These are phyloP conservation scores for Pogoniulus pusillus DNA, from an alignment of 2,797 vertebrate genomes.

Conservation along the genomic window DNA sequence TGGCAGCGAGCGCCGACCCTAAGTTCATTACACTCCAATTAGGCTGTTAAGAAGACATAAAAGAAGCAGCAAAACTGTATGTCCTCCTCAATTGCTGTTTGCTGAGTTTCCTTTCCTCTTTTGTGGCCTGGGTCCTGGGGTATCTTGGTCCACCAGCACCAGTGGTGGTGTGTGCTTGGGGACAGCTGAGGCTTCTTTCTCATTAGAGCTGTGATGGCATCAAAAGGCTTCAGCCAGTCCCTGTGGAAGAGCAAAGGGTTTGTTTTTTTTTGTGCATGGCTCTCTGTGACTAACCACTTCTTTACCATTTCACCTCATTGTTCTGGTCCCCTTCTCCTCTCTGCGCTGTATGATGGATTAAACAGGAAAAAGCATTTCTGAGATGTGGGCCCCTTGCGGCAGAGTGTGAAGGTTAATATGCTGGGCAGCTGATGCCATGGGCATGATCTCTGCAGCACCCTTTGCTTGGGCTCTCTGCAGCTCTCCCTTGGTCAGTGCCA, in stretches of 20 bases:
- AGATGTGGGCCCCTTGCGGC: neutral
- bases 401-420: neutral
- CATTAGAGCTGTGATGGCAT: neutral
- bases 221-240: neutral
- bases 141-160: neutral
- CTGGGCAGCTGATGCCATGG: neutral
- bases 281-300: neutral
- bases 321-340: neutral
- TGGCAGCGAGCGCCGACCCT: slow-evolving; percentile 21
- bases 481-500: neutral
- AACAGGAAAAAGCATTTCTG: neutral
- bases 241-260: neutral
- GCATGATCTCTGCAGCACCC: too few species aligned
- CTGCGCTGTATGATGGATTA: neutral
- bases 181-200: slow-evolving; percentile 21
- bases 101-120: slow-evolving; percentile 53
- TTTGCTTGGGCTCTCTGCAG: neutral
- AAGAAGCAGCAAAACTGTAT: slow-evolving; percentile 56
- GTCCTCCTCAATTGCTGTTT: slow-evolving; percentile 45
- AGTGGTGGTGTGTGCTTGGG: neutral
- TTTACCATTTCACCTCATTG: neutral
- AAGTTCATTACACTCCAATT: slow-evolving; percentile 68
- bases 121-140: slow-evolving; percentile 20
- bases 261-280: neutral
- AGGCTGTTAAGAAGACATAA: slow-evolving; percentile 66